A percentile compares a stretch with the other conserved stretches of the same genome.
Evolutionary conservation across 2,888 invertebrate genomes (phyloP).

Genomic region (Pheosia gnoma): DNA sequence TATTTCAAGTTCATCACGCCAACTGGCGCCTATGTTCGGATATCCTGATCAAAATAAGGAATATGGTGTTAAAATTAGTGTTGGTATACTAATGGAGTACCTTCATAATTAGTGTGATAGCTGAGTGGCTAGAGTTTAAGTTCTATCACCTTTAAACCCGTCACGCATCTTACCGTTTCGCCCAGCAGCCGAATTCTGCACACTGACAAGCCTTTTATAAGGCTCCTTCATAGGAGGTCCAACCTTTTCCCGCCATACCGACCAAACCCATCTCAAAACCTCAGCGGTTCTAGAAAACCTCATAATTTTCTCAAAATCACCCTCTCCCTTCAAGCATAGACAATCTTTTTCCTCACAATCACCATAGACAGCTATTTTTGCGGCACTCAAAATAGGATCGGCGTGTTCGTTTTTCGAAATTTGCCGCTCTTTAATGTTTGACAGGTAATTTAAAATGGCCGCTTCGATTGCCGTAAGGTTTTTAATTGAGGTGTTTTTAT

Average conservation of each 20-base stretch:
- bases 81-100: no score
- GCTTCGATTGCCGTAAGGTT: conserved; percentile 54
- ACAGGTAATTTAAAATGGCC: conserved; percentile 55
- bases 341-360: conserved; percentile 19
- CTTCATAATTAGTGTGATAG: no score
- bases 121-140: no score
- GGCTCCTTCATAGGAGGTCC: conserved; percentile 82
- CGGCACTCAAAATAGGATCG: conserved; percentile 32
- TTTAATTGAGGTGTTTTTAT: conserved; percentile 26
- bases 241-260: conserved; percentile 86
- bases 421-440: conserved; percentile 36
- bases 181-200: conserved; percentile 86
- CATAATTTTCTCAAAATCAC: conserved; percentile 86
- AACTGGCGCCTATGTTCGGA: conserved; percentile 84
- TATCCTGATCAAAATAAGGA: conserved; percentile 76
- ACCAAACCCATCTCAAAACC: conserved; percentile 86
- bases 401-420: conserved; percentile 14
- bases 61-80: no score
- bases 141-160: neutral
- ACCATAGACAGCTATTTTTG: conserved; percentile 36
- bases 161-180: conserved; percentile 85
- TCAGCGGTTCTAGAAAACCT: conserved; percentile 68
- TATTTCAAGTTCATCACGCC: conserved; percentile 87
- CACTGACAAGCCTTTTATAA: conserved; percentile 79
- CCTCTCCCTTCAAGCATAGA: conserved; percentile 85